Base-by-base conservation (phyloP, 2,888 invertebrate species). In the Stratiomys singularior region DNA sequence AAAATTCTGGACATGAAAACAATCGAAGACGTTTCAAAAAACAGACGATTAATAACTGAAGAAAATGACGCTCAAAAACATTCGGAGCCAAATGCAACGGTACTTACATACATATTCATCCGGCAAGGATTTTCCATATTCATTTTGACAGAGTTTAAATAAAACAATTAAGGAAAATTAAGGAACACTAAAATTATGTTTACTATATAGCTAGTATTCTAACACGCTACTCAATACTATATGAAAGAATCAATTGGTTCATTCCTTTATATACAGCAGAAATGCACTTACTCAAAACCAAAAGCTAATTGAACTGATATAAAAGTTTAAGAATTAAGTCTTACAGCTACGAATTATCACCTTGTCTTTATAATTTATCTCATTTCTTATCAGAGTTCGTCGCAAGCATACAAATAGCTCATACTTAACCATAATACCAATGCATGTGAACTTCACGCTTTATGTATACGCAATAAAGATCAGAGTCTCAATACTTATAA, bases 101-200 rank as follows among this genome's bases (percentile, higher is more conserved):
- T 56, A 74, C 74, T 74, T 74, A 74, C 74, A 74, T 37, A 58
- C 74, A 74, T 74, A 44, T 44, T 74, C 74, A 74, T 74, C 15
- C 44, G 21, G 23, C 74, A 74, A 60, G 74, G 74, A 74, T 23
- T 58, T 37, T 58, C 74, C 74, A 74, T 74, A 60, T 74, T 30
- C 60, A 60, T 67, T 67, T 46, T 21, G n/a, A 72, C 5, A 52
- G 25, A 21, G 27, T 60, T 74, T 52, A 11, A 52, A 9, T 52
- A 37, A 37, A 37, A 13, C 15, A 52, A 52, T 15, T 4, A 5
- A 13, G 60, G 7, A 60, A 18, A 60, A 21, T 60, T 25, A 5
- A 60, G 15, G 15, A 52, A 15, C 18, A 9, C 60, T 18, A n/a
- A 56, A 11, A 18, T 18, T 23, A 37, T 37, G 25, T 25, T 60